Percentiles rank a stretch among this genome's conserved stretches.
Evolutionary conservation across 2,113 vertebrate species (phyloP).

Genomic region (Myrmecobius fasciatus): DNA sequence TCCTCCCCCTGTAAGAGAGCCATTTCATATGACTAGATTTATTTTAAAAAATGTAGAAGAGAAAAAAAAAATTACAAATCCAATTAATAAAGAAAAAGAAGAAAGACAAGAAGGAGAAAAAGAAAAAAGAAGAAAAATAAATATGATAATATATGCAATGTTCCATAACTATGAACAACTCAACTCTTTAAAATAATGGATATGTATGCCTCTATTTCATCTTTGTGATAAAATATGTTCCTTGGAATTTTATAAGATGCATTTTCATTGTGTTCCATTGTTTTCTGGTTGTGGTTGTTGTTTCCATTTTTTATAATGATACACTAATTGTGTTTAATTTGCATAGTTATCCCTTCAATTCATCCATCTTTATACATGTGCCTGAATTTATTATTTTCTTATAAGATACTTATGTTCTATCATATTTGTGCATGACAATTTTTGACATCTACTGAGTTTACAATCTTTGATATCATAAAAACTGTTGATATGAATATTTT

Average conservation of each 20-base stretch:
- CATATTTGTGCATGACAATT: not conserved
- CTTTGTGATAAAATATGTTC: not conserved
- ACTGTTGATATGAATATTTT: not conserved
- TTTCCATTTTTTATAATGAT: not conserved
- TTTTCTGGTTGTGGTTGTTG: not conserved
- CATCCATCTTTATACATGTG: not conserved
- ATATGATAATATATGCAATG: not conserved
- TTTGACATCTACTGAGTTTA: not conserved
- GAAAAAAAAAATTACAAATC: not conserved
- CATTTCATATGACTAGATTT: not conserved
- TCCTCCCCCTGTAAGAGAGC: not conserved
- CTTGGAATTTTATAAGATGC: not conserved
- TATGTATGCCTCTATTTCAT: not conserved
- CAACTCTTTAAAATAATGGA: no score
- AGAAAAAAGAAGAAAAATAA: no score
- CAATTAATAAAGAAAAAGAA: not conserved
- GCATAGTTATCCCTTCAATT: not conserved
- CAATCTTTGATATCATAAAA: not conserved
- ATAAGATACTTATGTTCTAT: no score
- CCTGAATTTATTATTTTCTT: not conserved
- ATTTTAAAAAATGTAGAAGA: not conserved
- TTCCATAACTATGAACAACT: no score
- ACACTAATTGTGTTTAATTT: not conserved
- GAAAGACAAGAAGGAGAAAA: no score
- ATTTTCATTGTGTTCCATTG: not conserved